Base-by-base conservation (phyloP, 30 jellyfish, hydroid and myxozoan genomes). In the Aurelia aurita complex sp. Pacific region DNA sequence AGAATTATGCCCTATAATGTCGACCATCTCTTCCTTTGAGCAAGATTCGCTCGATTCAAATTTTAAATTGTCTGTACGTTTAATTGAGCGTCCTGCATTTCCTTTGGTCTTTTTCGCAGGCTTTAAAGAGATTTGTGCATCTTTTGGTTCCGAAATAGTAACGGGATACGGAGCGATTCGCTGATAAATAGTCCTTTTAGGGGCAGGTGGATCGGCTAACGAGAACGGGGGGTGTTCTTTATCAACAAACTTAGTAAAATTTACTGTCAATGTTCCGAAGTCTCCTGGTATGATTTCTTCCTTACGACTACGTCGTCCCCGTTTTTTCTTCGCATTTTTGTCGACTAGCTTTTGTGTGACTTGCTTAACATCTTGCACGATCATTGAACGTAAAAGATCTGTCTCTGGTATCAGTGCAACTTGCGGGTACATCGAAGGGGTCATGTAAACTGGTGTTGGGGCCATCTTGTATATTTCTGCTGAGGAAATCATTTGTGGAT, bases 351-450 rank as follows among this genome's bases (percentile, higher is more conserved):
- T 79, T 9, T 79, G 85, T 16, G 96, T 77, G 43, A 87, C 96
- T 40, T 77, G 96, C 17, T 87, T 87, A 66, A 87, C 96, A 64
- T 87, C 96, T 46, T 87, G 90, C 34, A 79, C 96, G 33, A 87
- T 87, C 96, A 87, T 87, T 23, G 87, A 75, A 6, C 96, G 96
- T 5, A 87, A 89, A 29, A 87, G 87, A 43, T 77, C 90, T 10
- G 85, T 73, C 61, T 79, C 90, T 23, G 96, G 96, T 36, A 72
- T 72, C 62, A 72, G 78, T 2, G 90, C 87, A 46, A 87, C 90
- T 50, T 76, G 89, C 9, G 89, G 95, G 72, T 76, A 86, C 14
- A 76, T 1, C 38, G 93, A 64, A 8, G 80, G 93, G 67, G 87
- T 74, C 93, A 84, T 84, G 70, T 69, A 84, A 51, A 84, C 80